Base-by-base conservation (phyloP, 2,888 invertebrate genomes). In the Drosophila barbarae region DNA sequence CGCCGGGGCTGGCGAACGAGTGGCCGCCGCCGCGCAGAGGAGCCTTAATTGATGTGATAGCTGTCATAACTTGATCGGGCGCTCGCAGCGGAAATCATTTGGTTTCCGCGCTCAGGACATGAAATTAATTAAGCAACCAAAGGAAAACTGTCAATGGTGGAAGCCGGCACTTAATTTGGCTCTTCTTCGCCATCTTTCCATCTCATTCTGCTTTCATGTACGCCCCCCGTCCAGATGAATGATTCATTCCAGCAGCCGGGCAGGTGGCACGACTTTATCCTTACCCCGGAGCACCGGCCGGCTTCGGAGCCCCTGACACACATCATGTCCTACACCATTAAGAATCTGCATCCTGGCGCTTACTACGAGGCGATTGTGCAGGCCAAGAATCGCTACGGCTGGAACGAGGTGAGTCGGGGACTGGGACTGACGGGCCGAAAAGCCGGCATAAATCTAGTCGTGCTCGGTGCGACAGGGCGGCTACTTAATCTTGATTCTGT, bases 281-380 rank as follows among this genome's bases (percentile, higher is more conserved):
- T 90, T 35, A 89, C 89, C 47, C 90, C 90, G 18, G 89, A 89
- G 63, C 89, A 89, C 72, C 88, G 90, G 60, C 88, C 88, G 61
- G 85, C 87, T 47, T 87, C 89, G 50, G 90, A 90, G 71, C 90
- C 91, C 32, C 88, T 91, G 76, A 89, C 90, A 64, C 91, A 92
- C 84, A 90, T 91, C 73, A 93, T 94, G 86, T 89, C 92, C 1
- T 93, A 93, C 88, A 92, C 93, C 87, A 92, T 94, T 78, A 90
- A 90, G 30, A 91, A 91, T 34, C 90, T 94, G 71, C 91, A 93
- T 86, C 91, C 93, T 0, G 93, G 92, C 2, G 92, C 93, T 9
- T 92, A 93, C 69, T 94, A 94, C 88, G 94, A 94, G 83, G 94
- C 94, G 12, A 93, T 93, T 74, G 93, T 94, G 54, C 93, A 93